Evolutionary conservation across 2,888 invertebrate genomes (phyloP).

Genomic region (Cyclophora punctaria): DNA sequence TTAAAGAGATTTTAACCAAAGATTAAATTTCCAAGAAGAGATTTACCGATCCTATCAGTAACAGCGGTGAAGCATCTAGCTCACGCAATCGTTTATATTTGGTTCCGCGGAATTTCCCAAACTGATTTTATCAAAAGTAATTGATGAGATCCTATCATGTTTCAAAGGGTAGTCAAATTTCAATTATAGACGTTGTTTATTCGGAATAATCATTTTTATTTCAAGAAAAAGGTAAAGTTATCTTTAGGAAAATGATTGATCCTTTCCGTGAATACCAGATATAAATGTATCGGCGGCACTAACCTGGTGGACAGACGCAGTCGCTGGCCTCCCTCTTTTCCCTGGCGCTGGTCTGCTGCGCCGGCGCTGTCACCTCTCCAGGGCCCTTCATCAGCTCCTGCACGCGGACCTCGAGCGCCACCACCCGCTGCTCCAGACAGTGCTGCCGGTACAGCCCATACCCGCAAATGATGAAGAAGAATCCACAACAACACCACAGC

Average conservation of each 20-base stretch:
- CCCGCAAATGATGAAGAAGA: constrained; percentile 50
- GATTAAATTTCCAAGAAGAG: constrained; percentile 12
- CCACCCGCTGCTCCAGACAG: constrained; percentile 51
- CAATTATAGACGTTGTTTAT: neutral
- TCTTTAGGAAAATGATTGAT: too few species aligned
- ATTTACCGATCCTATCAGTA: constrained; percentile 12
- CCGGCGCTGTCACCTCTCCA: constrained; percentile 15
- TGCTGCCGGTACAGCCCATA: constrained; percentile 59
- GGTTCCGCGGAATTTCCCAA: constrained; percentile 13
- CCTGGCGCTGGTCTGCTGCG: constrained; percentile 38
- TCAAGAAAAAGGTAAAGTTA: too few species aligned
- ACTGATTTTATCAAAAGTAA: constrained; percentile 16
- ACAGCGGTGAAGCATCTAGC: constrained; percentile 10
- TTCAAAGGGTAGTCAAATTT: constrained; percentile 19
- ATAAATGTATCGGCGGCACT: constrained; percentile 17
- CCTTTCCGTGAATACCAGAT: too few species aligned
- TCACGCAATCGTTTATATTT: constrained; percentile 14
- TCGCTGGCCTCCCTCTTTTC: constrained; percentile 54
- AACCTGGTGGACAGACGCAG: constrained; percentile 66
- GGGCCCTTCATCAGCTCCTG: constrained; percentile 27
- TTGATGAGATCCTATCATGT: constrained; percentile 16
- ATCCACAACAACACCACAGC: constrained; percentile 60
- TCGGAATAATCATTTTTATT: too few species aligned
- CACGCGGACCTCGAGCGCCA: constrained; percentile 47
- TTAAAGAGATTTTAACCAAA: constrained; percentile 9